Conservation (phyloP, 1,140 invertebrate species). For the Drosophila ficusphila region DNA sequence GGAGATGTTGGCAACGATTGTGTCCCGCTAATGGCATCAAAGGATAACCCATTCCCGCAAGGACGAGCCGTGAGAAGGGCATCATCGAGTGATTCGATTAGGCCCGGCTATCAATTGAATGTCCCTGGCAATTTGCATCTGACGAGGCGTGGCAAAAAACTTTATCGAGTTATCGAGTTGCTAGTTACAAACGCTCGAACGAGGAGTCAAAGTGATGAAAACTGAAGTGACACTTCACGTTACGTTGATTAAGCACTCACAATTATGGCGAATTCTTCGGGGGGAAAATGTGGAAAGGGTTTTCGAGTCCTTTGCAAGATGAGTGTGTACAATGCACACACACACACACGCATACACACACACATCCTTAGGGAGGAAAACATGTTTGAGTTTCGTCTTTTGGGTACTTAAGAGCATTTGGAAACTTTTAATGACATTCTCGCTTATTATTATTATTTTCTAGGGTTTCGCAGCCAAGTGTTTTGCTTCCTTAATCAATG, state of each 20-base stretch:
- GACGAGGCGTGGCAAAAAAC: conserved; percentile 15
- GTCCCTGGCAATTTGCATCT: conserved; percentile 29
- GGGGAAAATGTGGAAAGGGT: not conserved
- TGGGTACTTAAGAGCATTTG: conserved; percentile 41
- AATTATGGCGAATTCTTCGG: conserved; percentile 11
- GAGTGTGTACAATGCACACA: conserved; percentile 9
- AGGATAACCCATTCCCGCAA: conserved; percentile 15
- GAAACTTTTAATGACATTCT: conserved; percentile 60
- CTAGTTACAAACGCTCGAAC: conserved; percentile 8
- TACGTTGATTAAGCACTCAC: conserved; percentile 41
- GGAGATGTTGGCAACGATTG: conserved; percentile 5
- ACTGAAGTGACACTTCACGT: conserved; percentile 27
- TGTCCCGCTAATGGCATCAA: conserved; percentile 25
- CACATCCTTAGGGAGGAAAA: not conserved
- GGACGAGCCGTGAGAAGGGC: not conserved
- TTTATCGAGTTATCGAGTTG: conserved; percentile 22
- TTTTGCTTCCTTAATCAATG: conserved; percentile 30
- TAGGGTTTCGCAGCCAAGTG: conserved; percentile 17
- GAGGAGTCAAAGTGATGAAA: conserved; percentile 22
- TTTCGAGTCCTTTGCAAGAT: conserved; percentile 18
- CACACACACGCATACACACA: not conserved
- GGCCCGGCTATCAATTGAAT: conserved; percentile 27
- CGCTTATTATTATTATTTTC: conserved; percentile 46
- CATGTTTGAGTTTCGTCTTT: conserved; percentile 56
- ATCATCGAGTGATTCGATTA: conserved; percentile 44